Evolutionary conservation across 2,888 invertebrate species (phyloP).

Genomic region (Pycnomerus fuliginosus): DNA sequence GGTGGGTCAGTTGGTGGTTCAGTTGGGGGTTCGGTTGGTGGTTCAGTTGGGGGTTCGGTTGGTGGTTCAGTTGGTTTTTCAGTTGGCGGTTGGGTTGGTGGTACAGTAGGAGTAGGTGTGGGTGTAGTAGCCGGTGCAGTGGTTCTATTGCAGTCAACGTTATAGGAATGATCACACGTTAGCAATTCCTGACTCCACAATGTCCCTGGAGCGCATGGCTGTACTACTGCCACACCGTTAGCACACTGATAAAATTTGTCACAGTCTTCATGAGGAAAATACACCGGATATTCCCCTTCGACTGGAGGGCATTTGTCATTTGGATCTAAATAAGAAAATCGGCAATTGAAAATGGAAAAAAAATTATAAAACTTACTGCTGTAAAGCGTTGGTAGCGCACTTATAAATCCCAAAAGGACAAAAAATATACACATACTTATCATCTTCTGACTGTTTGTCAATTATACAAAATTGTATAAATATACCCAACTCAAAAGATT

Average conservation of each 20-base stretch:
- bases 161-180: neutral
- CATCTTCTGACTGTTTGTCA: constrained; percentile 1
- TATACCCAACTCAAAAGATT: constrained; percentile 3
- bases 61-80: constrained; percentile 12
- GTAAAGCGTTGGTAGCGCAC: too few relatives aligned
- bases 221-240: too few relatives aligned
- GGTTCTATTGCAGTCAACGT: neutral
- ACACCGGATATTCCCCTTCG: too few relatives aligned
- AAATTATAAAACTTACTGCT: too few relatives aligned
- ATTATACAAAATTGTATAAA: constrained; percentile 1
- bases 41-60: constrained; percentile 8
- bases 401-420: constrained; percentile 5
- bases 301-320: too few relatives aligned
- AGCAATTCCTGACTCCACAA: neutral
- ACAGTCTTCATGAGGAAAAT: constrained; percentile 29
- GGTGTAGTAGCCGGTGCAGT: neutral
- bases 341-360: too few relatives aligned
- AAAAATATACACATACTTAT: neutral
- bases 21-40: constrained; percentile 6
- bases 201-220: neutral
- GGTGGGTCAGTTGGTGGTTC: constrained; percentile 7
- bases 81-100: constrained; percentile 7
- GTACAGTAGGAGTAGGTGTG: too few relatives aligned
- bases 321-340: too few relatives aligned
- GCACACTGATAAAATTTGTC: too few relatives aligned